Evolutionary conservation across 1,140 invertebrate genomes (phyloP).

Genomic region (Drosophila bocki): DNA sequence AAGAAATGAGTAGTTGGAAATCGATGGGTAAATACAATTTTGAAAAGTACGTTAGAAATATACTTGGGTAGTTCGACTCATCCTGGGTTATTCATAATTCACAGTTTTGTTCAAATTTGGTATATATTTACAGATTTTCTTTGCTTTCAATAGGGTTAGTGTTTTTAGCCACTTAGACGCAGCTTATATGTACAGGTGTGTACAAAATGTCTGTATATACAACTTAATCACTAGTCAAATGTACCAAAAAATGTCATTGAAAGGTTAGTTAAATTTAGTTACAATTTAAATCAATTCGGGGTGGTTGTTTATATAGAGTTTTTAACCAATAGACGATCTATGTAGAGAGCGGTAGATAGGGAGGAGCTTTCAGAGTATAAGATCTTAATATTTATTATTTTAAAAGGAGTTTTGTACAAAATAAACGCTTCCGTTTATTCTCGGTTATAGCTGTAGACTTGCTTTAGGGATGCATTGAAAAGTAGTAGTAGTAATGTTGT

Average conservation of each 20-base stretch:
- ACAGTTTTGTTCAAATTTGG: conserved; percentile 68
- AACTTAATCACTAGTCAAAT: conserved; percentile 77
- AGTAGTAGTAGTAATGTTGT: conserved; percentile 50
- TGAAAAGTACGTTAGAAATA: conserved; percentile 67
- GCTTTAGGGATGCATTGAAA: conserved; percentile 57
- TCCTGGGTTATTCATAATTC: conserved; percentile 73
- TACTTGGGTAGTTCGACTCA: conserved; percentile 45
- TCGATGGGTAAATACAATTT: conserved; percentile 69
- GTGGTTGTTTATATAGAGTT: conserved; percentile 56
- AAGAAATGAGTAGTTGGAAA: conserved; percentile 38
- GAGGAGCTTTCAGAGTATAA: conserved; percentile 57
- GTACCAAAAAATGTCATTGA: conserved; percentile 73
- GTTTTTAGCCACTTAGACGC: conserved; percentile 45
- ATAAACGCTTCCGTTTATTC: conserved; percentile 40
- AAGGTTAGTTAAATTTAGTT: conserved; percentile 82
- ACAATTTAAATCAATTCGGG: conserved; percentile 64
- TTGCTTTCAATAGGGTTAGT: conserved; percentile 52
- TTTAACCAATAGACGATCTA: conserved; percentile 78
- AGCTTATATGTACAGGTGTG: conserved; percentile 67
- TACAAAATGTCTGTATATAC: conserved; percentile 78
- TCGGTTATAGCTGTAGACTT: conserved; percentile 58
- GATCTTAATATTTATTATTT: conserved; percentile 67
- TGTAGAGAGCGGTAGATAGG: conserved; percentile 56
- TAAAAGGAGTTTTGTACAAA: conserved; percentile 65
- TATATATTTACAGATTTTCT: conserved; percentile 74